Evolutionary conservation across 2,797 vertebrate species (phyloP).

Genomic region (Falco novaeseelandiae): DNA sequence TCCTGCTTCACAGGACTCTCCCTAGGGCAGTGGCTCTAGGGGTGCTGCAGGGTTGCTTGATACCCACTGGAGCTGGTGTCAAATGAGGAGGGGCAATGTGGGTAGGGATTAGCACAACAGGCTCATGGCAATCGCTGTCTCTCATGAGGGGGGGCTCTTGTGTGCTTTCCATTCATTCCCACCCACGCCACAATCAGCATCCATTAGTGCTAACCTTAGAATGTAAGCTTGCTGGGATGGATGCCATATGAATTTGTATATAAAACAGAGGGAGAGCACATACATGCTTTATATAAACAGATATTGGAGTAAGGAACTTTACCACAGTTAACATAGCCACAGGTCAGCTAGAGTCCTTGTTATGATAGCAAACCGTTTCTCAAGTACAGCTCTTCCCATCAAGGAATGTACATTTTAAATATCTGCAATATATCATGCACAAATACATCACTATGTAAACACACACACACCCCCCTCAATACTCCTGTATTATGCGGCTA

Average conservation of each 20-base stretch:
- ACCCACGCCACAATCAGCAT: rapidly evolving
- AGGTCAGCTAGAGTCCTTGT: background rate
- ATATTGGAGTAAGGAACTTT: background rate
- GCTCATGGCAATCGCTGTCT: rapidly evolving
- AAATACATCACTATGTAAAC: rapidly evolving
- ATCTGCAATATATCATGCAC: rapidly evolving
- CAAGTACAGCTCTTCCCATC: background rate
- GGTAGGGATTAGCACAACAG: rapidly evolving
- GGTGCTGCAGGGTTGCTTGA: background rate
- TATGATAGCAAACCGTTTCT: background rate
- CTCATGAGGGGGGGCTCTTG: rapidly evolving
- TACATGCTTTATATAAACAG: background rate
- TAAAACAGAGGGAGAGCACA: background rate
- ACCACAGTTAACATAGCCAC: background rate
- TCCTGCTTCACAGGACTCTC: background rate
- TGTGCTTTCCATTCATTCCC: background rate
- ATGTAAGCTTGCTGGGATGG: background rate
- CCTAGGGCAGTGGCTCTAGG: background rate
- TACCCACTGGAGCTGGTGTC: background rate
- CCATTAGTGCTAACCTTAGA: background rate
- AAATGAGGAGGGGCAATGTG: rapidly evolving
- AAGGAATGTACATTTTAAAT: background rate
- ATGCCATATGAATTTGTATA: background rate
- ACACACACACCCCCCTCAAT: rapidly evolving
- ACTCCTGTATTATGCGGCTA: rapidly evolving